phyloP scores from a whole-genome alignment of 30 jellyfish, hydroid and myxozoan species.

The Hydractinia symbiolongicarpus region DNA sequence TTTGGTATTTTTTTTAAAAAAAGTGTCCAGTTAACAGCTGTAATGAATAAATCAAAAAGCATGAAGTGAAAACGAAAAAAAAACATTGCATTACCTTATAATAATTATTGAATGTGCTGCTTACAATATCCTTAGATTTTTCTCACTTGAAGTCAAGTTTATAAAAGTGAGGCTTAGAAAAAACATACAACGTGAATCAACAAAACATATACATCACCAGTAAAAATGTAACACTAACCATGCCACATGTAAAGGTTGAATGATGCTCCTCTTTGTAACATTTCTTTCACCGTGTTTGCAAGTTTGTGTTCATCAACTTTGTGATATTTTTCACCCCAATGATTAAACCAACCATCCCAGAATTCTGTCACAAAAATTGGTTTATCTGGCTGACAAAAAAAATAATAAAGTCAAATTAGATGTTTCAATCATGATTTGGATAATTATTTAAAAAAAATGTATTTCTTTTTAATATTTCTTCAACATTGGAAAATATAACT shows the following conservation, averaged over 20 bases:
- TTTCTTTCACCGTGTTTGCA: conserved; percentile 34
- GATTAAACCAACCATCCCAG: conserved; percentile 99
- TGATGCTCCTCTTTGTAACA: conserved; percentile 73
- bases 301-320: conserved; percentile 39
- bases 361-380: conserved; percentile 94
- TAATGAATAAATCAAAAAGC: too few species aligned
- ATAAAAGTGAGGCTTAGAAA: too few species aligned
- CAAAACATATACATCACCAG: too few species aligned
- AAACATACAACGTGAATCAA: too few species aligned
- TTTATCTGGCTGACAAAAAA: conserved; percentile 47
- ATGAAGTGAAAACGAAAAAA: too few species aligned
- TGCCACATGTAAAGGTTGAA: conserved; percentile 77
- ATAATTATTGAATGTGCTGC: too few species aligned
- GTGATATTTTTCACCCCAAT: conserved; percentile 97
- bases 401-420: neutral
- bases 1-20: too few species aligned
- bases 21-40: too few species aligned
- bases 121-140: too few species aligned
- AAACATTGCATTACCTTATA: too few species aligned
- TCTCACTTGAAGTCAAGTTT: too few species aligned
- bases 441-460: neutral
- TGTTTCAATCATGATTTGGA: neutral
- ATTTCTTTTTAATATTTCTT: neutral
- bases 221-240: conserved; percentile 39
- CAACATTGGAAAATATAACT: neutral